Base-by-base conservation (phyloP, 2,888 invertebrate genomes). In the Microdon myrmicae region DNA sequence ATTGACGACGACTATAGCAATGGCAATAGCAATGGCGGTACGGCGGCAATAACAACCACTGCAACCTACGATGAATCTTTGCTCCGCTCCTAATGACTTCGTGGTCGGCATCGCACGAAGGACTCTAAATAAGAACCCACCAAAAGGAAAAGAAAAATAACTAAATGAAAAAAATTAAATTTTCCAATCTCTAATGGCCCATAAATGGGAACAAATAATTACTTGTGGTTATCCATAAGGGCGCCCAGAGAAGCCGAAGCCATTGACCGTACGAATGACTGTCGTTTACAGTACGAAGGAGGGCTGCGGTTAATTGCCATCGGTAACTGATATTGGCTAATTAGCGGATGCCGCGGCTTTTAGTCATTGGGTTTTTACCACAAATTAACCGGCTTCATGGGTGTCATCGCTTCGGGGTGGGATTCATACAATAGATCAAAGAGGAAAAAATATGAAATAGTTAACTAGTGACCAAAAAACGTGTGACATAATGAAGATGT, bases 51-150 rank as follows among this genome's bases (percentile, higher is more conserved):
- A 55, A 51, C 49, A 51, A 64, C 51, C 44, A 64, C 51, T 45
- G 56, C n/a, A n/a, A n/a, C n/a, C n/a, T n/a, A n/a, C 64, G 45
- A 64, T 58, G 64, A 56, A 56, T 64, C 64, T 64, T 56, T 64
- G 64, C 25, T 56, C 56, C 51, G 64, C 25, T 56, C 56, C 51
- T 64, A 64, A 64, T 64, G 64, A 58, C 55, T 64, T 64, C 56
- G 64, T 17, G 64, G 64, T 56, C 19, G 39, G 16, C 37, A 25
- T 45, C 14, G 54, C 32, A 28, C 39, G 43, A 22, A 7, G 22
- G 43, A 3, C 7, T 28, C 10, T n/a, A 28, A 4, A 28, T 28
- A 28, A 9, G 10, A 3, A 28, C 7, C 7, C 19, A 7, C 37
- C 23, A 23, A 23, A 23, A 2, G n/a, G 29, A 37, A 5, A 20